phyloP scores from a whole-genome alignment of 2,113 vertebrate genomes.

The Cacatua alba region DNA sequence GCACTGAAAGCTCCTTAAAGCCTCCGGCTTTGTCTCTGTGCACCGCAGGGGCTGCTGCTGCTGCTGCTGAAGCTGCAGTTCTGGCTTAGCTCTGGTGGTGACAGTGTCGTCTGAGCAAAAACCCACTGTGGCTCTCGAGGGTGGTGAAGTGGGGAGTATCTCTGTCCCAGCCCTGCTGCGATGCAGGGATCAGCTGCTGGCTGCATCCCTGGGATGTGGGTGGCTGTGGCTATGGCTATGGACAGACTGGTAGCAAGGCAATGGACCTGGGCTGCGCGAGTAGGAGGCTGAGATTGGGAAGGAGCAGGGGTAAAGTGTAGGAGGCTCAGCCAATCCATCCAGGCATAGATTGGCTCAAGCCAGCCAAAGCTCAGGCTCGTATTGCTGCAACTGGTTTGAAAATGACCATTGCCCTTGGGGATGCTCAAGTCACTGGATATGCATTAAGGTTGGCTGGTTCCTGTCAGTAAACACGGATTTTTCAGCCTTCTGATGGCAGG shows the following conservation, averaged over 20 bases:
- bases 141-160: accelerated
- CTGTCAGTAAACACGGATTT: neutral
- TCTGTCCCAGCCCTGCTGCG: accelerated
- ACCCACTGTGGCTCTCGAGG: accelerated
- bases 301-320: neutral
- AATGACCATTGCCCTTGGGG: neutral
- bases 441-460: neutral
- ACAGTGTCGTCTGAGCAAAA: slow-evolving; percentile 26
- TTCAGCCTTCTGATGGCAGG: neutral
- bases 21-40: accelerated
- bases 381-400: neutral
- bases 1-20: neutral
- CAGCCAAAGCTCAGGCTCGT: neutral
- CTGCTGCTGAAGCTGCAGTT: neutral
- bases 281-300: neutral
- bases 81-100: slow-evolving; percentile 45
- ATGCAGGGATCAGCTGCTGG: neutral
- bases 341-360: neutral
- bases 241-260: accelerated
- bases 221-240: neutral
- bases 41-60: accelerated
- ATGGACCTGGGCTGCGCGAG: neutral
- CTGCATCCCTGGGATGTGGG: accelerated
- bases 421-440: neutral
- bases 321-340: neutral